Evolutionary conservation across 23 tunicate species (phyloP).

Genomic region (Trididemnum clinides): DNA sequence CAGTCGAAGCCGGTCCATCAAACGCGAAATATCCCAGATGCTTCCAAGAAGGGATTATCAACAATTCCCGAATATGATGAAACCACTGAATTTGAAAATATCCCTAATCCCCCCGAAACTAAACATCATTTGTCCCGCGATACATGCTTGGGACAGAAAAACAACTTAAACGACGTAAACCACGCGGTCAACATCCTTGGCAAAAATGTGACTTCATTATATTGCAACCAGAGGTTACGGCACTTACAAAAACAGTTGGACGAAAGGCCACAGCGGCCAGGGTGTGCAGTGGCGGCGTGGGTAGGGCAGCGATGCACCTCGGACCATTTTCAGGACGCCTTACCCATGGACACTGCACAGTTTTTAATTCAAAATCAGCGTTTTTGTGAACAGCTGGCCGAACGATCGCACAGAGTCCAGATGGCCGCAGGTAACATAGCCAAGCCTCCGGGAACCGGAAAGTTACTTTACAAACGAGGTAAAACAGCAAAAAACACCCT

Average conservation of each 20-base stretch:
- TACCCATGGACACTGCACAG: not conserved
- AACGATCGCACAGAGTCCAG: not conserved
- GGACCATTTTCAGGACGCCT: not conserved
- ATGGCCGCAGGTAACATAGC: not conserved
- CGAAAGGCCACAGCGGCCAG: no score
- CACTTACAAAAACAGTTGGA: no score
- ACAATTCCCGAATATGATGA: not conserved
- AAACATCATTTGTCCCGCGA: no score
- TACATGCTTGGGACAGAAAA: no score
- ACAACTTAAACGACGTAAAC: no score
- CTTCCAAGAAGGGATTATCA: not conserved
- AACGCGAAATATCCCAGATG: no score
- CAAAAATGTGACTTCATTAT: no score
- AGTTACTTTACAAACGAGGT: slow-evolving; percentile 20
- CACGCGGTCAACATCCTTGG: no score
- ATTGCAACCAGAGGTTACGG: no score
- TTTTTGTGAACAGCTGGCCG: not conserved
- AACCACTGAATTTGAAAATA: no score
- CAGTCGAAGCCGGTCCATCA: no score
- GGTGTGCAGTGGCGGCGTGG: slow-evolving; percentile 22
- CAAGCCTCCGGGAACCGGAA: not conserved
- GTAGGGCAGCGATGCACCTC: slow-evolving; percentile 9
- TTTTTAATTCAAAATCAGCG: not conserved
- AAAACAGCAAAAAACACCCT: slow-evolving; percentile 5
- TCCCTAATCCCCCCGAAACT: no score